Conservation (phyloP, 2,888 invertebrate species). For the Linnaemya tessellans region DNA sequence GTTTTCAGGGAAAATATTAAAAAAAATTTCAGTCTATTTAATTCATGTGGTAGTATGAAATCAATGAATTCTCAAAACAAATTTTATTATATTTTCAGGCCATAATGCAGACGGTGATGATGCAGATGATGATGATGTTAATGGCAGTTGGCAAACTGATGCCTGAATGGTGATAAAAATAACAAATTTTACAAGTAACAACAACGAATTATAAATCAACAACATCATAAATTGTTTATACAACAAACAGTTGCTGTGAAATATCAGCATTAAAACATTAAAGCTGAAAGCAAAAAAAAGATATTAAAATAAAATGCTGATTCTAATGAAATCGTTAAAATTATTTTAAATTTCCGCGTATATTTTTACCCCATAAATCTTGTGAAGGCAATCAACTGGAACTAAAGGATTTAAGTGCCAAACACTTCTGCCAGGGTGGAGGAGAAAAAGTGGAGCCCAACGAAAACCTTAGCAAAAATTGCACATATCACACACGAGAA, state of each 20-base stretch:
- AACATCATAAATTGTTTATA: slow-evolving; percentile 64
- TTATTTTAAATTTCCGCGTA: slow-evolving; percentile 32
- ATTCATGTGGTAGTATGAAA: neutral
- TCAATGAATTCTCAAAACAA: neutral
- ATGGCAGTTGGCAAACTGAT: slow-evolving; percentile 36
- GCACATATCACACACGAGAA: slow-evolving; percentile 16
- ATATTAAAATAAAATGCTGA: slow-evolving; percentile 39
- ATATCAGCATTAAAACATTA: slow-evolving; percentile 49
- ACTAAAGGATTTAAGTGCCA: slow-evolving; percentile 35
- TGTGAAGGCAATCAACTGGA: slow-evolving; percentile 11
- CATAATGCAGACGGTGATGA: neutral
- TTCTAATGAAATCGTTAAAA: slow-evolving; percentile 71
- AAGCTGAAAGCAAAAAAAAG: slow-evolving; percentile 1
- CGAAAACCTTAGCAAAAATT: slow-evolving; percentile 54
- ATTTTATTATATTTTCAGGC: slow-evolving; percentile 13
- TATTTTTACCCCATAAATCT: slow-evolving; percentile 13
- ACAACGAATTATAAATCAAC: slow-evolving; percentile 50
- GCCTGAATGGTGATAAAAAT: slow-evolving; percentile 55
- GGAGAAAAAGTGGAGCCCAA: neutral
- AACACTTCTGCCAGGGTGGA: slow-evolving; percentile 30
- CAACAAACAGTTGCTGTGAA: slow-evolving; percentile 70
- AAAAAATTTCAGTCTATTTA: neutral
- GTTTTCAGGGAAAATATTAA: neutral
- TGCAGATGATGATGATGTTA: slow-evolving; percentile 10
- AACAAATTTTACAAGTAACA: slow-evolving; percentile 20